Conservation (phyloP, 30 jellyfish, hydroid and myxozoan genomes). For the Morbakka virulenta region DNA sequence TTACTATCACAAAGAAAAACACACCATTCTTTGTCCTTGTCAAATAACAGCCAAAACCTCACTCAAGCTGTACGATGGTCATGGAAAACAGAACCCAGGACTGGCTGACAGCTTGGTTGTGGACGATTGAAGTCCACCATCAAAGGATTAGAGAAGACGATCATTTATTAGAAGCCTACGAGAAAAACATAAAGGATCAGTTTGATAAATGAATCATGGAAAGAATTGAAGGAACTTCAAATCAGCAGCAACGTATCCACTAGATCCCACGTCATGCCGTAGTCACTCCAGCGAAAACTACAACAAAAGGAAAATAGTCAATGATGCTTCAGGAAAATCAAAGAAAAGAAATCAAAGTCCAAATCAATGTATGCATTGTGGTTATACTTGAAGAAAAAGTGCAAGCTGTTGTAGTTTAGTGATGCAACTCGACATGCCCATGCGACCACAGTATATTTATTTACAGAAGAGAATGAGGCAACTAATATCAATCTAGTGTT, state of each 20-base stretch:
- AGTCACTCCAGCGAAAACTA: conserved; percentile 7
- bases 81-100: conserved; percentile 6
- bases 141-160: not conserved
- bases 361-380: conserved; percentile 17
- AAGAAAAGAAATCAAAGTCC: conserved; percentile 5
- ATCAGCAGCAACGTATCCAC: not conserved
- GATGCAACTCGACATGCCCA: conserved; percentile 9
- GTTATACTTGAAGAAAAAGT: conserved; percentile 11
- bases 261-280: conserved; percentile 41
- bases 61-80: conserved; percentile 23
- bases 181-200: conserved; percentile 11
- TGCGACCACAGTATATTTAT: conserved; percentile 6
- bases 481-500: conserved; percentile 1
- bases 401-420: not conserved
- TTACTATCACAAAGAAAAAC: no score
- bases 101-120: conserved; percentile 14
- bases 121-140: conserved; percentile 13
- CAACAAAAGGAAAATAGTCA: conserved; percentile 21
- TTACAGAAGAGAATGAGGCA: not conserved
- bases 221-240: not conserved
- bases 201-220: conserved; percentile 6
- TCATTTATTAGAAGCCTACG: not conserved
- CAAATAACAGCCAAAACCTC: no score
- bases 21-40: no score
- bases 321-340: conserved; percentile 31